These are phyloP conservation scores for Paedocypris sp. DNA, from an alignment of 2,113 vertebrate species.

Conservation along the genomic window DNA sequence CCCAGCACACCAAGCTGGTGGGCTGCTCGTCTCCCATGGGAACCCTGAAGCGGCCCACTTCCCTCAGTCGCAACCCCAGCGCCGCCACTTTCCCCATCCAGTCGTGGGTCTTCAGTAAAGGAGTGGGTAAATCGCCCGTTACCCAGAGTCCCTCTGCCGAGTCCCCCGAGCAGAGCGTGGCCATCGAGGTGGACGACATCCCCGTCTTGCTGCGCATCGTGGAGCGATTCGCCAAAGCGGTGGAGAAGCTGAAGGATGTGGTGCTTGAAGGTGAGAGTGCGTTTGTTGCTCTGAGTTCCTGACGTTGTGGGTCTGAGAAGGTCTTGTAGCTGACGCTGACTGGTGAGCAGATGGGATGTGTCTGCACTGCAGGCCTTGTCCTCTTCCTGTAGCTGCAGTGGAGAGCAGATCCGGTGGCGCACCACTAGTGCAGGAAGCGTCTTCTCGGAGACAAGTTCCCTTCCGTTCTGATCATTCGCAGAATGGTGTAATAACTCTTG, in stretches of 20 bases:
- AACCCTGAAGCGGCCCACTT: constrained; percentile 78
- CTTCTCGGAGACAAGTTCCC: constrained; percentile 1
- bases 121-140: constrained; percentile 57
- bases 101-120: constrained; percentile 63
- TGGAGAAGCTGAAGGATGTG: constrained; percentile 86
- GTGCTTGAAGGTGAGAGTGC: constrained; percentile 76
- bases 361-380: constrained; percentile 22
- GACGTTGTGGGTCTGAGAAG: too few relatives aligned
- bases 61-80: constrained; percentile 84
- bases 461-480: neutral
- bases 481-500: neutral
- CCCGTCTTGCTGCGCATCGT: constrained; percentile 73
- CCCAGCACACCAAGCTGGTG: constrained; percentile 43
- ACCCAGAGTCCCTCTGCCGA: constrained; percentile 52
- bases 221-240: constrained; percentile 76
- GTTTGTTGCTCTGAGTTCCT: too few relatives aligned
- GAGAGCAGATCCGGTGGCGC: constrained; percentile 24
- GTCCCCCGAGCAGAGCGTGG: constrained; percentile 44
- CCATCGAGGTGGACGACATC: constrained; percentile 80
- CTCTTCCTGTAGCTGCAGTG: constrained; percentile 36
- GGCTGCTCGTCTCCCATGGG: constrained; percentile 54
- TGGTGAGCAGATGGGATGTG: constrained; percentile 28
- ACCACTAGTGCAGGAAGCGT: constrained; percentile 51
- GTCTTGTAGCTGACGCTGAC: too few relatives aligned
- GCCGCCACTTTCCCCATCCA: constrained; percentile 76